Conservation (phyloP, 2,797 vertebrate species). For the Acridotheres tristis region DNA sequence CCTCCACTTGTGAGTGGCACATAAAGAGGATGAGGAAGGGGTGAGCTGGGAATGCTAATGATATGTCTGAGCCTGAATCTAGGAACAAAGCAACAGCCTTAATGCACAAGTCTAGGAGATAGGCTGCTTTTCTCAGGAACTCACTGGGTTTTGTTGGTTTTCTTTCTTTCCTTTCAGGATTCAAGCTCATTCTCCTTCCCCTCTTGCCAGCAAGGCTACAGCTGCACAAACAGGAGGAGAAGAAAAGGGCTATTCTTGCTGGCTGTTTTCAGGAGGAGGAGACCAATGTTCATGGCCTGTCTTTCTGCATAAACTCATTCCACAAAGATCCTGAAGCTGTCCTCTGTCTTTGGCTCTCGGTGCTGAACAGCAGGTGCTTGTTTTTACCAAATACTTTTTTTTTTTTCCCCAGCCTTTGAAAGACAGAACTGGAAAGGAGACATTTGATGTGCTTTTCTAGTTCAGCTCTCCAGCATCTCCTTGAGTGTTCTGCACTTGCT, state of each 20-base stretch:
- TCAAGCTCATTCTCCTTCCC: slow-evolving; percentile 43
- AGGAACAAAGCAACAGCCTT: slow-evolving; percentile 15
- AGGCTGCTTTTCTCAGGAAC: slow-evolving; percentile 29
- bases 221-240: slow-evolving; percentile 61
- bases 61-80: not conserved
- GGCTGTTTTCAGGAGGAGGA: slow-evolving; percentile 42
- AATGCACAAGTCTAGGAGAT: not conserved
- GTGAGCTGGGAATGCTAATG: slow-evolving; percentile 19
- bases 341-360: not conserved
- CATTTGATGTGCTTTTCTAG: not conserved
- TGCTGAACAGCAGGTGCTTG: slow-evolving; percentile 43
- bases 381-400: not conserved
- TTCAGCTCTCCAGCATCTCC: not conserved
- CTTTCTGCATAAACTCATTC: slow-evolving; percentile 39
- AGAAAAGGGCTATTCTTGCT: slow-evolving; percentile 62
- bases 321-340: slow-evolving; percentile 41
- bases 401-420: not conserved
- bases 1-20: not conserved
- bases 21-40: not conserved
- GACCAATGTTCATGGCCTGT: slow-evolving; percentile 29
- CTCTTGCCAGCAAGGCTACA: slow-evolving; percentile 58
- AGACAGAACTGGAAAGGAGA: not conserved
- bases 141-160: not conserved
- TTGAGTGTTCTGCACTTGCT: not conserved
- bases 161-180: slow-evolving; percentile 5